Base-by-base conservation (phyloP, 2,797 vertebrate species). In the Pipistrellus pygmaeus region DNA sequence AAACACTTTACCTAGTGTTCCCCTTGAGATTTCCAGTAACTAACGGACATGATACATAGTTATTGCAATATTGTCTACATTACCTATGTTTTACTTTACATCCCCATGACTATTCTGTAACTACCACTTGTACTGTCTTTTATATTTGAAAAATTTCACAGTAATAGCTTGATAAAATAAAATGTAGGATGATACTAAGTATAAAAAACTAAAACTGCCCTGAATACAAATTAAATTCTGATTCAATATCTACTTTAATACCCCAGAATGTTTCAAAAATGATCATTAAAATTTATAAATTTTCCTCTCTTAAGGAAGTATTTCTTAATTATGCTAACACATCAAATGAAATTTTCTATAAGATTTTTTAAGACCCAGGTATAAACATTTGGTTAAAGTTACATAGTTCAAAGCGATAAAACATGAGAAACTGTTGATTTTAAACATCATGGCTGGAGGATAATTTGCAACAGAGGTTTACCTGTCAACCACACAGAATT, bases 401-500 rank as follows among this genome's bases (percentile, higher is more conserved):
- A 78, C 21, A 81, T 84, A 77, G 92, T 95, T 97, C 51, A 73
- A 90, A 94, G 25, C 8, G 95, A 8, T 14, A 53, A 87, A 91
- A 81, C 23, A 90, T 75, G 84, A 96, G 92, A 75, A 84, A 93
- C 46, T 53, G 30, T 83, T 46, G 57, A 12, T 96, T 97, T 97
- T 95, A 91, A 95, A 62, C 86, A 92, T 10, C 46, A 23, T 91
- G 96, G 66, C 95, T 94, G 15, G 41, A 66, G 92, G 46, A 93
- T 97, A 90, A 96, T 97, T 97, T 97, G 55, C 80, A 94, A 6
- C 14, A 95, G 73, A 96, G 41, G 75, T 95, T 97, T 95, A 89
- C 97, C 95, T 96, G 93, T 95, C 84, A 97, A 30, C 77, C n/a
- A 97, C 72, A 90, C 86, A 95, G 97, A 97, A 97, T 91, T 95